These are phyloP conservation scores for Aphaenogaster ashmeadi DNA, from an alignment of 1,140 invertebrate species.

Conservation along the genomic window DNA sequence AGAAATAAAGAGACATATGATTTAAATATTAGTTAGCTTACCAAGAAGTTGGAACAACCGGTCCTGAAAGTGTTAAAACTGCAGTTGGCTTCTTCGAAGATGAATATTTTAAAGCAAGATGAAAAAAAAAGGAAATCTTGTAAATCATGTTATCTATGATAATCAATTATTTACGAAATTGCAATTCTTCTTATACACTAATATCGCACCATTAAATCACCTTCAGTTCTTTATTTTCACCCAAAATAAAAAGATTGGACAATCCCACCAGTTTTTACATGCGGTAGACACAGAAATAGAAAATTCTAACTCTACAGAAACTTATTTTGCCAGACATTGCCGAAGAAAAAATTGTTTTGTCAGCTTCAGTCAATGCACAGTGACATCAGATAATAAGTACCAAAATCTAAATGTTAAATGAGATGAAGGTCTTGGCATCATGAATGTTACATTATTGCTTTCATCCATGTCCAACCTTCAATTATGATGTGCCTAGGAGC, in stretches of 20 bases:
- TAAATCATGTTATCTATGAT: not conserved
- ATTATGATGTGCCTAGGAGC: not conserved
- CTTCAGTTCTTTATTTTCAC: not conserved
- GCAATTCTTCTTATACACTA: not conserved
- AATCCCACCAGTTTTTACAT: not conserved
- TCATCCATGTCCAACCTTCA: not conserved
- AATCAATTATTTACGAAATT: not conserved
- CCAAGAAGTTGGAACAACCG: too few relatives aligned
- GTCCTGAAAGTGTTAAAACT: not conserved
- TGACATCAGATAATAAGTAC: not conserved
- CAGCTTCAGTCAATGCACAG: not conserved
- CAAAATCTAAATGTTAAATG: not conserved
- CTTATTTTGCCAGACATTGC: not conserved
- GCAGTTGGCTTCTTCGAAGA: not conserved
- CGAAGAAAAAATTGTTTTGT: not conserved
- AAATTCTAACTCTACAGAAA: not conserved
- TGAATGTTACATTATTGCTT: not conserved
- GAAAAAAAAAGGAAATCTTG: not conserved
- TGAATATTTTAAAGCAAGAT: not conserved
- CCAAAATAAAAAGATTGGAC: not conserved
- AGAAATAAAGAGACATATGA: too few relatives aligned
- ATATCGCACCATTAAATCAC: conserved; percentile 4
- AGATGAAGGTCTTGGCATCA: not conserved
- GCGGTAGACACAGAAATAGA: not conserved
- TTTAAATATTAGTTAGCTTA: too few relatives aligned